Evolutionary conservation across 2,113 vertebrate species (phyloP).

Genomic region (Strix uralensis): DNA sequence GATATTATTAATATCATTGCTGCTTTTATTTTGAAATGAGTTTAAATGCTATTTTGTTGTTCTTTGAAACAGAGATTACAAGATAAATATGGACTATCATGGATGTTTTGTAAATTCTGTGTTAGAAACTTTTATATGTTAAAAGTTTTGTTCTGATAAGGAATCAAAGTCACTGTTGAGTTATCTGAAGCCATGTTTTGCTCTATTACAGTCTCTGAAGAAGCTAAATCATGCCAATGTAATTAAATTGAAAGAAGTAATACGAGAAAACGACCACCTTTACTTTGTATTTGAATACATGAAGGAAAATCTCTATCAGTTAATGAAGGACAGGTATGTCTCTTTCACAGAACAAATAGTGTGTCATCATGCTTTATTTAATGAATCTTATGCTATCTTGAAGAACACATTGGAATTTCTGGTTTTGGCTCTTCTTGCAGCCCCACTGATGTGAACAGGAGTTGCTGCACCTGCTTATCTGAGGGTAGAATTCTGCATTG

Average conservation of each 20-base stretch:
- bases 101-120: neutral
- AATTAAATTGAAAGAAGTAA: slow-evolving; percentile 97
- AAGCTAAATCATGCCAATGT: slow-evolving; percentile 98
- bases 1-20: neutral
- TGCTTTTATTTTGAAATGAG: neutral
- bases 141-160: neutral
- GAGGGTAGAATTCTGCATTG: neutral
- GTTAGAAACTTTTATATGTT: neutral
- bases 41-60: neutral
- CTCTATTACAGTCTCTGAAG: slow-evolving; percentile 88
- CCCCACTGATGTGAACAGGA: neutral
- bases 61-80: neutral
- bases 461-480: neutral
- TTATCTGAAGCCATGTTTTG: neutral
- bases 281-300: slow-evolving; percentile 99
- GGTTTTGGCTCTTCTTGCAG: neutral
- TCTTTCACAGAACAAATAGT: neutral
- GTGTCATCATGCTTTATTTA: neutral
- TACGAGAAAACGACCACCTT: slow-evolving; percentile 96
- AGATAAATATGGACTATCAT: neutral
- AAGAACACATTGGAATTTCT: neutral
- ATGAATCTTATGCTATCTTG: neutral
- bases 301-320: slow-evolving; percentile 98
- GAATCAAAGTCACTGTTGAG: neutral
- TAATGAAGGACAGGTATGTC: slow-evolving; percentile 97